Conservation (phyloP, 1,140 invertebrate species). For the Plodia interpunctella region DNA sequence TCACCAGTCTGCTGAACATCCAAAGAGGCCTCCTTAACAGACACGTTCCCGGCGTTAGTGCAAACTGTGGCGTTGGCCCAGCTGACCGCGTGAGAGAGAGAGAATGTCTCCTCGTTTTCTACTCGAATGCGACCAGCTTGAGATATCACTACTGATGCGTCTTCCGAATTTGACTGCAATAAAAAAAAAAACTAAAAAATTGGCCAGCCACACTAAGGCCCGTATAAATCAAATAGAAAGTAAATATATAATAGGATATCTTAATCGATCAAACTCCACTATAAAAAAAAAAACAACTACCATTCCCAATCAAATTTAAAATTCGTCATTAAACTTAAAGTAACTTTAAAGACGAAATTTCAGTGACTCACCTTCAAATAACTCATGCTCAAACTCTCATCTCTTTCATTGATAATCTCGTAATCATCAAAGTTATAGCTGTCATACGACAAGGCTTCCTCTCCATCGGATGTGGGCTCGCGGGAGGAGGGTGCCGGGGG, state of each 20-base stretch:
- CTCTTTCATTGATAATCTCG: conserved; percentile 47
- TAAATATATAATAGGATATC: too few relatives aligned
- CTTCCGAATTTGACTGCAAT: conserved; percentile 10
- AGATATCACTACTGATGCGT: conserved; percentile 17
- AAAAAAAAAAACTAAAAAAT: not conserved
- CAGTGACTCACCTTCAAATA: conserved; percentile 24
- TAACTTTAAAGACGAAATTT: too few relatives aligned
- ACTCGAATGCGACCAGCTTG: conserved; percentile 30
- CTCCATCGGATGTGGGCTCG: conserved; percentile 36
- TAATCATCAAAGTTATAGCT: conserved; percentile 60
- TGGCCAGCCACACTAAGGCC: not conserved
- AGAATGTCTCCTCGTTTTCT: conserved; percentile 43
- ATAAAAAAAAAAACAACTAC: too few relatives aligned
- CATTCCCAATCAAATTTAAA: too few relatives aligned
- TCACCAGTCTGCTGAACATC: conserved; percentile 85
- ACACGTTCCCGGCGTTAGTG: conserved; percentile 44
- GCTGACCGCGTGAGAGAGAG: conserved; percentile 18
- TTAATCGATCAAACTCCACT: too few relatives aligned
- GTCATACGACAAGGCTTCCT: conserved; percentile 50
- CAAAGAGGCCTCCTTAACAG: conserved; percentile 78
- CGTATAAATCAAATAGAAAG: too few relatives aligned
- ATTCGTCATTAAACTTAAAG: too few relatives aligned
- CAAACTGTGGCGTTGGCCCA: conserved; percentile 18
- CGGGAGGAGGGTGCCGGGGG: not conserved
- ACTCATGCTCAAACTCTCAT: conserved; percentile 35